phyloP scores from a whole-genome alignment of 2,113 vertebrate genomes.

The Ivindomyrus marchei region DNA sequence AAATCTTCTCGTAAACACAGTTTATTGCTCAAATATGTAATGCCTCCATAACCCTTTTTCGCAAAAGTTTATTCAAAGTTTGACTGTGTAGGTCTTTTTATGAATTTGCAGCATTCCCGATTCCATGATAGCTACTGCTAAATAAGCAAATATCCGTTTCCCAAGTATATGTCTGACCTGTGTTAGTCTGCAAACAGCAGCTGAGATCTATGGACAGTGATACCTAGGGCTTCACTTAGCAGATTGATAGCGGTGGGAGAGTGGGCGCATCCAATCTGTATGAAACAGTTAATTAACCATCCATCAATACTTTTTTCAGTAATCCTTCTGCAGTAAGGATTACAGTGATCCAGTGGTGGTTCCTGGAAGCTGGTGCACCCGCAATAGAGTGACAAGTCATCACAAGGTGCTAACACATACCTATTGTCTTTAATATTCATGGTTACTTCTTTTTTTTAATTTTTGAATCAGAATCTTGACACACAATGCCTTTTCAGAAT shows the following conservation, averaged over 20 bases:
- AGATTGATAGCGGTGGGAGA: neutral
- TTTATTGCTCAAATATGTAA: neutral
- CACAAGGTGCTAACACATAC: neutral
- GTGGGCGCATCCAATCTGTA: neutral
- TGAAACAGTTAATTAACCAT: neutral
- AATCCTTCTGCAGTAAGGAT: neutral
- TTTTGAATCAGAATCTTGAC: neutral
- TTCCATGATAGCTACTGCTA: neutral
- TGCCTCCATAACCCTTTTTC: neutral
- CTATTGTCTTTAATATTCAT: neutral
- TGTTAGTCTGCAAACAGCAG: neutral
- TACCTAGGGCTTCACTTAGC: neutral
- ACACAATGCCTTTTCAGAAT: neutral
- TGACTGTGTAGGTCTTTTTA: neutral
- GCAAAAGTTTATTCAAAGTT: neutral
- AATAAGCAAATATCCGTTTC: neutral
- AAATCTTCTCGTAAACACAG: neutral
- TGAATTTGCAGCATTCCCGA: neutral
- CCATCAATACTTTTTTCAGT: slow-evolving; percentile 2
- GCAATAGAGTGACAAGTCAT: neutral
- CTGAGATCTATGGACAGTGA: neutral
- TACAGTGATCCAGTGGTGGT: neutral
- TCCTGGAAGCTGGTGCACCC: neutral
- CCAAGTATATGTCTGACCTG: neutral
- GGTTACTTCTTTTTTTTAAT: neutral